Base-by-base conservation (phyloP, 2,888 invertebrate species). In the Noctua pronuba region DNA sequence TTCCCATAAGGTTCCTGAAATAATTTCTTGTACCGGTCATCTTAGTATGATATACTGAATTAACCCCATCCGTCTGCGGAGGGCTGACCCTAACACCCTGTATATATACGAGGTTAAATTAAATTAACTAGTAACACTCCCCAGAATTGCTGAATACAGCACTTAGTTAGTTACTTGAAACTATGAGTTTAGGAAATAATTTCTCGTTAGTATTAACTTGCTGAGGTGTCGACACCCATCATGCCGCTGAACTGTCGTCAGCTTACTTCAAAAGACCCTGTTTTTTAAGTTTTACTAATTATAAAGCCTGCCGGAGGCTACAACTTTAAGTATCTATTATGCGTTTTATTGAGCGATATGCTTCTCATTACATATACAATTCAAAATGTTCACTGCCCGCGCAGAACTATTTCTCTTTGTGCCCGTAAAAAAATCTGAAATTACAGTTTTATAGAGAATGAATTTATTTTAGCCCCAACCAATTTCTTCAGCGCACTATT, bases 261-360 rank as follows among this genome's bases (percentile, higher is more conserved):
- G 21, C 16, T 41, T 35, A 52, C 66, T 44, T 18, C 11, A 77
- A n/a, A 31, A n/a, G 24, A 8, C 24, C 8, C 31, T 41, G 5
- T 3, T n/a, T 10, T 49, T 49, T 41, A 21, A 31, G 10, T 21
- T 52, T 21, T n/a, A 16, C 2, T 64, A 21, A 49, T 31, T 76
- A 75, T 46, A 18, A n/a, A 21, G 41, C 10, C 31, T 44, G 21
- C 18, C 35, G 21, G 2, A 71, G 46, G 55, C 31, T 18, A 44
- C 41, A 35, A 7, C n/a, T 35, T 74, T 31, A 55, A n/a, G 5
- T 55, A n/a, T 41, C 0, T 74, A 74, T 74, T 74, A 55, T 74
- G n/a, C 55, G 5, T 44, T 38, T 21, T 49, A 13, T 21, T 35
- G 21, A 35, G 11, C 21, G 28, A 58, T 55, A 58, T 28, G 58